Conservation (phyloP, 2,797 vertebrate species). For the Zalophus californianus region DNA sequence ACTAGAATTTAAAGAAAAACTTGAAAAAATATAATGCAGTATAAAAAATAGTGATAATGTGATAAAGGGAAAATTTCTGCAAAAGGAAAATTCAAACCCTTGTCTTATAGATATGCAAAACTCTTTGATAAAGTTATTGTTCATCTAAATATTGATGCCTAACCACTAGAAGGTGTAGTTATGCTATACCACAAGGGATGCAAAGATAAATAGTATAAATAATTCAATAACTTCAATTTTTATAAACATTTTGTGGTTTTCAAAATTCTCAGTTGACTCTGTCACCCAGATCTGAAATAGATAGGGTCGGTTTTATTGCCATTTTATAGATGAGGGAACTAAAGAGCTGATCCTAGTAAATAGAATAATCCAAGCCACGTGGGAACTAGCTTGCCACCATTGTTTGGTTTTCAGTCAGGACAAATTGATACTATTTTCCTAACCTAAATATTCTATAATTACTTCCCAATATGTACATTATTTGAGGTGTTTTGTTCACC, state of each 20-base stretch:
- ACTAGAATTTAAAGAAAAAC: background rate
- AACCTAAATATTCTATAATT: background rate
- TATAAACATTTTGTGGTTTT: background rate
- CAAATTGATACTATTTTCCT: background rate
- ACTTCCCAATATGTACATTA: constrained; percentile 26
- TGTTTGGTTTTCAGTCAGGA: background rate
- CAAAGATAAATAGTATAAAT: constrained; percentile 10
- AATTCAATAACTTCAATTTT: constrained; percentile 22
- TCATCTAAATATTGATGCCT: background rate
- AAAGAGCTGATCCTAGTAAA: background rate
- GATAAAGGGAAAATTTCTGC: background rate
- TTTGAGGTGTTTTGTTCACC: constrained; percentile 32
- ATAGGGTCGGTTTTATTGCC: background rate
- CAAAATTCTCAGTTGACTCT: background rate
- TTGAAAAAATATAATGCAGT: background rate
- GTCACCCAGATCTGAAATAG: background rate
- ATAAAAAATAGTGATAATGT: background rate
- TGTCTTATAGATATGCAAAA: background rate
- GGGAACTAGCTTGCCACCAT: background rate
- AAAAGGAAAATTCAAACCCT: background rate
- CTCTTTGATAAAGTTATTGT: background rate
- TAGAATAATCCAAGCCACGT: constrained; percentile 12
- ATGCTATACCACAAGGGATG: background rate
- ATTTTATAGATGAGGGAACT: background rate
- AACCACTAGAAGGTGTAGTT: background rate